Conservation (phyloP, 2,113 vertebrate genomes). For the Mirza zaza region DNA sequence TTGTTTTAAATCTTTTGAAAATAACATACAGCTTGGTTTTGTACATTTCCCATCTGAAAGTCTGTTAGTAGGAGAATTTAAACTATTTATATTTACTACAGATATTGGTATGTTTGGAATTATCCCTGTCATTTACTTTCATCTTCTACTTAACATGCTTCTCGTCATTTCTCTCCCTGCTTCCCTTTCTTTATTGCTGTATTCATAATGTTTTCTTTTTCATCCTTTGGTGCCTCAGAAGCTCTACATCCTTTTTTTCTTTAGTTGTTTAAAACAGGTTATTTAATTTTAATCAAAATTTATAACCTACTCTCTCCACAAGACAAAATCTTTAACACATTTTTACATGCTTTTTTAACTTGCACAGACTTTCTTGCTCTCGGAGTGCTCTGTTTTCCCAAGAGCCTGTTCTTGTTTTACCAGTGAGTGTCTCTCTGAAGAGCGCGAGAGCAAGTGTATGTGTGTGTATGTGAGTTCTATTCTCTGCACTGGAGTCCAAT, state of each 20-base stretch:
- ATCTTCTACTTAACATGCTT: background rate
- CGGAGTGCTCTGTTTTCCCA: background rate
- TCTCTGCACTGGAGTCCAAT: background rate
- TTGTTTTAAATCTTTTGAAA: background rate
- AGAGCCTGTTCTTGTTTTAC: background rate
- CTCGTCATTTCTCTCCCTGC: background rate
- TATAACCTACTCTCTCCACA: background rate
- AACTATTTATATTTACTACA: background rate
- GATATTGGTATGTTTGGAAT: background rate
- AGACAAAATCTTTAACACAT: background rate
- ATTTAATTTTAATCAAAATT: background rate
- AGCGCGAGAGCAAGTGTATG: accelerated
- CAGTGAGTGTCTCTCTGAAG: background rate
- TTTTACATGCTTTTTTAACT: background rate
- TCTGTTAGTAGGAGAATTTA: background rate
- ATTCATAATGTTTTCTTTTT: background rate
- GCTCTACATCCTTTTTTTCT: background rate
- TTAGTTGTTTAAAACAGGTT: background rate
- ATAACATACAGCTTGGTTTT: background rate
- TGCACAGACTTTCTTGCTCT: background rate
- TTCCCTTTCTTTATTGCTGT: background rate
- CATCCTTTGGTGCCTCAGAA: background rate
- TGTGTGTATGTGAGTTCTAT: background rate
- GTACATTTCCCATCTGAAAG: background rate
- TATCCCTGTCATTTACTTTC: background rate